Conservation (phyloP, 2,113 vertebrate genomes). For the Corydoras sp. region DNA sequence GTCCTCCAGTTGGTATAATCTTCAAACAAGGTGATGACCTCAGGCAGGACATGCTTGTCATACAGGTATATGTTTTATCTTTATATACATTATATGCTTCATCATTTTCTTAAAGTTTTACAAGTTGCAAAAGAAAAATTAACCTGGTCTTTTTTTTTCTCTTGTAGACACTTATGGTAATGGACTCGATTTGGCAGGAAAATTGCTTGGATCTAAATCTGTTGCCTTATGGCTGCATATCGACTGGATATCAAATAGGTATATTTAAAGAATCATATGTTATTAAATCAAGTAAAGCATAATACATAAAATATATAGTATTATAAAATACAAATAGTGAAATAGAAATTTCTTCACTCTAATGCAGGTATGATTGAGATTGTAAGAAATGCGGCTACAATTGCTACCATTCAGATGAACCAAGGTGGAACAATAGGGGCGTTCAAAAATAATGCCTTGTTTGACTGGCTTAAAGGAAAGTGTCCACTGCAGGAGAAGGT, state of each 20-base stretch:
- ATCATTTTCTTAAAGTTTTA: not conserved
- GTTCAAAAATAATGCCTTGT: slow-evolving; percentile 67
- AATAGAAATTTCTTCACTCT: too few relatives aligned
- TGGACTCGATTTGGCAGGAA: slow-evolving; percentile 76
- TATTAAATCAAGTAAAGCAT: too few relatives aligned
- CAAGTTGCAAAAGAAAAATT: not conserved
- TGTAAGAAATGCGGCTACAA: slow-evolving; percentile 65
- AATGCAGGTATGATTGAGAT: slow-evolving; percentile 71
- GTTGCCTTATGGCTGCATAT: slow-evolving; percentile 72
- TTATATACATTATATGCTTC: not conserved
- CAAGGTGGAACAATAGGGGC: slow-evolving; percentile 58
- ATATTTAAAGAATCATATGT: slow-evolving; percentile 2
- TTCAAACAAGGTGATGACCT: slow-evolving; percentile 77
- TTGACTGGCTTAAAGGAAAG: slow-evolving; percentile 67
- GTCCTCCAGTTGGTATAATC: slow-evolving; percentile 64
- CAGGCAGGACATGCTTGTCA: slow-evolving; percentile 74
- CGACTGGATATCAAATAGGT: slow-evolving; percentile 72
- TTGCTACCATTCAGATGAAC: slow-evolving; percentile 63
- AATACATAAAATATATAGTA: too few relatives aligned
- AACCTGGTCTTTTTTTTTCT: not conserved
- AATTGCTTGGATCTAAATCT: slow-evolving; percentile 69
- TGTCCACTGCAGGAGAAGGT: slow-evolving; percentile 66
- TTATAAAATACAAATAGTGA: too few relatives aligned
- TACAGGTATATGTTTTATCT: slow-evolving; percentile 56
- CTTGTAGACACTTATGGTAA: slow-evolving; percentile 63